Base-by-base conservation (phyloP, 2,113 vertebrate genomes). In the Cyanoderma ruficeps region DNA sequence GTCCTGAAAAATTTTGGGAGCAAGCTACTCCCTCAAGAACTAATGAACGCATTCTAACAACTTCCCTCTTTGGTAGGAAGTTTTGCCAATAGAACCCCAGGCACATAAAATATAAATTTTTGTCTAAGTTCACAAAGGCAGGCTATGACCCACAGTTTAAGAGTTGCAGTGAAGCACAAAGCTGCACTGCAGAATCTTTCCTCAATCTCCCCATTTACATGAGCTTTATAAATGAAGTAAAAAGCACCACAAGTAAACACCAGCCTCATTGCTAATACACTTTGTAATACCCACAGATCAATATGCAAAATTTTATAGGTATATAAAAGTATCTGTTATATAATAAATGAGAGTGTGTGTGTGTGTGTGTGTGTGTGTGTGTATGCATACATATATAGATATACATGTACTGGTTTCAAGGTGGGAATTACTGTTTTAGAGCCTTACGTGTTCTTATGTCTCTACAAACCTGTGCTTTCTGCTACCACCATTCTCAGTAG, bases 301-400 rank as follows among this genome's bases (percentile, higher is more conserved):
- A 70, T 12, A 57, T 11, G 11, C 9, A 84, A 84, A 56, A 31
- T 47, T 37, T 16, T 7, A 47, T 3, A 46, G 25, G 21, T 25
- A 7, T 2, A 8, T 30, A 52, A 3, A 65, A 25, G 9, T 31
- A 55, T 69, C 12, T 19, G 68, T 60, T 72, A 30, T 19, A 27
- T 8, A 44, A 21, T 15, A n/a, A 65, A 20, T 31, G 8, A 7
- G 16, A 33, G 14, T n/a, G 52, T 65, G 9, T 33, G 33, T n/a
- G 33, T 57, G 31, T 15, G 9, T 57, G 55, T 56, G 31, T 22
- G 5, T 21, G 19, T 33, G 4, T n/a, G 10, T n/a, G n/a, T n/a
- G n/a, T n/a, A n/a, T n/a, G n/a, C n/a, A n/a, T n/a, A n/a, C n/a
- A 59, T 16, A 18, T 2, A 52, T 1, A 59, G 1, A 53, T 8